Percentiles rank a stretch among this genome's conserved stretches.
Conservation (phyloP, 1,140 invertebrate species). For the Drosophila funebris region DNA sequence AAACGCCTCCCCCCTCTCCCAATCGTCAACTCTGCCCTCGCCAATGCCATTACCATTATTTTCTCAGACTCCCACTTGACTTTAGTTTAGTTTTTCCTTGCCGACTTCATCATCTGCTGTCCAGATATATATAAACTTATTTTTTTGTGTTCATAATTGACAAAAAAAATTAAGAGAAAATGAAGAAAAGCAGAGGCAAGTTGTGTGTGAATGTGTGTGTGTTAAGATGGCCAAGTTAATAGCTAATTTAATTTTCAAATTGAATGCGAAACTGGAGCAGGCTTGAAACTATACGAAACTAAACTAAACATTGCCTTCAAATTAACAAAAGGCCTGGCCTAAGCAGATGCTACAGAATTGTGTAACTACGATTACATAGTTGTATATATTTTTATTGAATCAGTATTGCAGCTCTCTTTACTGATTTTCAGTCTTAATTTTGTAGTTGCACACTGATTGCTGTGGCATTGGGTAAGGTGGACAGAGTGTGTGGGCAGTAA, state of each 20-base stretch:
- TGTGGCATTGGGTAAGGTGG: constrained; percentile 1
- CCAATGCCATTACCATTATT: constrained; percentile 31
- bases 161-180: constrained; percentile 44
- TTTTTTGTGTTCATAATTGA: constrained; percentile 6
- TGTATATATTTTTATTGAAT: constrained; percentile 70
- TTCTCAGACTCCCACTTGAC: constrained; percentile 58
- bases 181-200: neutral
- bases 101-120: constrained; percentile 13
- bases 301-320: constrained; percentile 39
- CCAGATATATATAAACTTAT: constrained; percentile 4
- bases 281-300: constrained; percentile 5
- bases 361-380: constrained; percentile 7
- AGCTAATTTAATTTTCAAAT: constrained; percentile 67
- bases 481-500: neutral
- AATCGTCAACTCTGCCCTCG: too few species aligned
- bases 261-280: constrained; percentile 37
- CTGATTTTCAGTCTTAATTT: constrained; percentile 41
- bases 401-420: constrained; percentile 15
- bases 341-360: constrained; percentile 19
- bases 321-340: constrained; percentile 33
- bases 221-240: neutral
- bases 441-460: constrained; percentile 37
- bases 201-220: neutral
- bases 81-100: constrained; percentile 44
- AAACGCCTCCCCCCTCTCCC: neutral